These are phyloP conservation scores for Ectemnius continuus DNA, from an alignment of 2,888 invertebrate genomes.

Conservation along the genomic window DNA sequence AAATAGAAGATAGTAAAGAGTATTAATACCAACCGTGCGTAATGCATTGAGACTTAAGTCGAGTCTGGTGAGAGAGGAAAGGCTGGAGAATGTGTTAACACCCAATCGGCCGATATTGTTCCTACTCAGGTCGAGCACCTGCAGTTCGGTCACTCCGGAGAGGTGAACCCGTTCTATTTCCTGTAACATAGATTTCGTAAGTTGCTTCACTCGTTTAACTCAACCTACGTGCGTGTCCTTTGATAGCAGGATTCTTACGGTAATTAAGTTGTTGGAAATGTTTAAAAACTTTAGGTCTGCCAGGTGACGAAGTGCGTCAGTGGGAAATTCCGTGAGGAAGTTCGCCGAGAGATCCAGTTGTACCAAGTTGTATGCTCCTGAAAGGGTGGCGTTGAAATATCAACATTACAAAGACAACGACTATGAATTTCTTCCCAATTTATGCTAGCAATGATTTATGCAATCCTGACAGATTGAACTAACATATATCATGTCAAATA, in stretches of 20 bases:
- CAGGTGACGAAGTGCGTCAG: constrained; percentile 86
- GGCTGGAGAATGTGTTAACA: constrained; percentile 89
- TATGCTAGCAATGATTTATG: too few relatives aligned
- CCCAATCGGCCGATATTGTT: constrained; percentile 91
- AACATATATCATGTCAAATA: too few relatives aligned
- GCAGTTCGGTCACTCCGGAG: constrained; percentile 83
- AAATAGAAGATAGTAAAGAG: too few relatives aligned
- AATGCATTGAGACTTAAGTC: constrained; percentile 92
- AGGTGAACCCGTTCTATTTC: constrained; percentile 88
- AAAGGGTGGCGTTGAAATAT: constrained; percentile 4
- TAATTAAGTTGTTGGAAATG: constrained; percentile 91
- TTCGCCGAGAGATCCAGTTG: constrained; percentile 92
- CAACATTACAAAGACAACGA: too few relatives aligned
- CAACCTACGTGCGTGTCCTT: not conserved
- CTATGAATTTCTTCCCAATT: too few relatives aligned
- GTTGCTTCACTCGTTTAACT: not conserved
- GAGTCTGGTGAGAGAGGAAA: constrained; percentile 85
- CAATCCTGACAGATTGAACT: too few relatives aligned
- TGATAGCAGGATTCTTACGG: constrained; percentile 79
- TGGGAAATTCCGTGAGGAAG: constrained; percentile 90
- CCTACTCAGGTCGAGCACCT: constrained; percentile 89
- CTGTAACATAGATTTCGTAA: constrained; percentile 76
- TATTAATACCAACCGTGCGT: constrained; percentile 83
- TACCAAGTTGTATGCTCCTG: constrained; percentile 86
- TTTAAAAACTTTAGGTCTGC: constrained; percentile 86